Base-by-base conservation (phyloP, 1,140 invertebrate genomes). In the Cotesia vestalis region DNA sequence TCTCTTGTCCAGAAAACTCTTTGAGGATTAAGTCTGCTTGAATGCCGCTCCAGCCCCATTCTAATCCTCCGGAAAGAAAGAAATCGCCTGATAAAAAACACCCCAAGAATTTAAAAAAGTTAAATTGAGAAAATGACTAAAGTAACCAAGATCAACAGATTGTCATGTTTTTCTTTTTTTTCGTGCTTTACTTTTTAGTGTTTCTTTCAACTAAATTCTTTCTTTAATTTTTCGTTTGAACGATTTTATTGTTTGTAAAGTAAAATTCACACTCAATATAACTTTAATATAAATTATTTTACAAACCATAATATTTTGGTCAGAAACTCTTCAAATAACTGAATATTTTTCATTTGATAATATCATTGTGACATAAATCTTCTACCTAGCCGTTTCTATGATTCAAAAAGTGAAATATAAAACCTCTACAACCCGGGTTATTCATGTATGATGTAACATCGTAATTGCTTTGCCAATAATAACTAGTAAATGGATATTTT, bases 401-500 rank as follows among this genome's bases (percentile, higher is more conserved):
- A 27, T 27, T 27, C 27, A 27, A 27, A 27, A 27, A 27, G 27
- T 27, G 27, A 27, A 27, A 27, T 27, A 27, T 27, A 27, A 59
- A 35, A 57, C 12, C 11, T 17, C 35, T 64, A 40, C n/a, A 64
- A 40, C 40, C 3, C 53, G 5, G 64, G 20, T 62, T 11, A n/a
- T 66, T 46, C 12, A 40, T 66, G 51, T 46, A 53, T 12, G 17
- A 52, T 27, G 27, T 27, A 53, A 34, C 4, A 14, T 17, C 34
- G 46, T 71, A 71, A 71, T 71, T 66, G 62, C 66, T 71, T 71
- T 71, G 55, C 69, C 69, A 66, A 71, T 71, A 71, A 57, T 69
- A 51, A 40, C 8, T 17, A 12, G 20, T 35, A 35, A 71, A 71
- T n/a, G n/a, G 59, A 69, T 69, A 51, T 69, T 69, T 27, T 60